Evolutionary conservation across 2,888 invertebrate genomes (phyloP).

Genomic region (Limnephilus auricula): DNA sequence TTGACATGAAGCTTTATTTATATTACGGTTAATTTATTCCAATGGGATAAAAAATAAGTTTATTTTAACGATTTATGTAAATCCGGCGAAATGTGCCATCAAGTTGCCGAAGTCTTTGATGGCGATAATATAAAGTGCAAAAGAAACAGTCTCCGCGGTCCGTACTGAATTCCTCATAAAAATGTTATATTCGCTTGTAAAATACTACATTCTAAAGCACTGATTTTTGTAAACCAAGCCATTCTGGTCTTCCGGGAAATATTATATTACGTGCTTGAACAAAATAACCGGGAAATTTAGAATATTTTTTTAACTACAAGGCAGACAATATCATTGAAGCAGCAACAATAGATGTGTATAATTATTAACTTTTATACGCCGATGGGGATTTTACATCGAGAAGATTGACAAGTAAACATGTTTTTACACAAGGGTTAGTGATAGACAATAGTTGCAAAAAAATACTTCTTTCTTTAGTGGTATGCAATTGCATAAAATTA

Average conservation of each 20-base stretch:
- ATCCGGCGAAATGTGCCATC: not conserved
- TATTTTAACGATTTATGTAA: conserved; percentile 22
- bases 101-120: conserved; percentile 10
- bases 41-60: not conserved
- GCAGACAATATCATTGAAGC: too few species aligned
- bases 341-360: too few species aligned
- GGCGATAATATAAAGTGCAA: not conserved
- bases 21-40: not conserved
- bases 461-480: too few species aligned
- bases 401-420: too few species aligned
- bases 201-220: not conserved
- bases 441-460: too few species aligned
- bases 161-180: conserved; percentile 33
- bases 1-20: not conserved
- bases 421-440: too few species aligned
- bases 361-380: too few species aligned
- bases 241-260: not conserved
- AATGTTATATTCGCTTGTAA: conserved; percentile 43
- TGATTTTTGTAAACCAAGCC: not conserved
- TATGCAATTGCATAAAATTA: too few species aligned
- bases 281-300: too few species aligned
- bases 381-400: too few species aligned
- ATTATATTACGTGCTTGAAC: too few species aligned
- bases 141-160: conserved; percentile 41
- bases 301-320: too few species aligned